Base-by-base conservation (phyloP, 2,797 vertebrate species). In the Anomalospiza imberbis region DNA sequence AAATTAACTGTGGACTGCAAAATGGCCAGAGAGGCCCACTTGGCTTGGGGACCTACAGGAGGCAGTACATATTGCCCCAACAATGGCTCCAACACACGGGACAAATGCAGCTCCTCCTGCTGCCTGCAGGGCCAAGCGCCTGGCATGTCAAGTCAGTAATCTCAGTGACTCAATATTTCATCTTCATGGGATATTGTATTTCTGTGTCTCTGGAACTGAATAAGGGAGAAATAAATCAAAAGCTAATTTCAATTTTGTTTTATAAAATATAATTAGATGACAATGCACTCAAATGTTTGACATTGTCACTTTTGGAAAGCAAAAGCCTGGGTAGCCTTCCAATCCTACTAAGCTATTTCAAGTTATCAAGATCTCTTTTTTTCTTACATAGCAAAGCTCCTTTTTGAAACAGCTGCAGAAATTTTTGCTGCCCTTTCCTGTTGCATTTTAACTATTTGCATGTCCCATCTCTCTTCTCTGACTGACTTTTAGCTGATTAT, bases 121-220 rank as follows among this genome's bases (percentile, higher is more conserved):
- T 81, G 51, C 62, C 66, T 3, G 0, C 1, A 2, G 38, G 42
- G 5, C 17, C 21, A 2, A 17, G 2, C 2, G 3, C 4, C 31
- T 75, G 62, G 48, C 28, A 78, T 51, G 7, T 28, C 71, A 60
- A 60, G 54, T 44, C 42, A 61, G 6, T 28, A n/a, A 55, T 51
- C 17, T 31, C 80, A 45, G 36, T 36, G 44, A 40, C 50, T 85
- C 34, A 9, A 10, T 73, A 77, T 77, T 92, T 62, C 10, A 4
- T 55, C 51, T 77, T 62, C 28, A 15, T 28, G 24, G 22, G 8
- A 40, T 53, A 19, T 51, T 74, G 9, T 51, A 48, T 48, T 78
- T 72, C n/a, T 88, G 17, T 66, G 10, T 31, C 60, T 81, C 50
- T 53, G 75, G 61, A 79, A 58, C 1, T 17, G 12, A 47, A 50